Percentiles rank a stretch among this genome's conserved stretches.
Evolutionary conservation across 2,888 invertebrate species (phyloP).

Genomic region (Myopa tessellatipennis): DNA sequence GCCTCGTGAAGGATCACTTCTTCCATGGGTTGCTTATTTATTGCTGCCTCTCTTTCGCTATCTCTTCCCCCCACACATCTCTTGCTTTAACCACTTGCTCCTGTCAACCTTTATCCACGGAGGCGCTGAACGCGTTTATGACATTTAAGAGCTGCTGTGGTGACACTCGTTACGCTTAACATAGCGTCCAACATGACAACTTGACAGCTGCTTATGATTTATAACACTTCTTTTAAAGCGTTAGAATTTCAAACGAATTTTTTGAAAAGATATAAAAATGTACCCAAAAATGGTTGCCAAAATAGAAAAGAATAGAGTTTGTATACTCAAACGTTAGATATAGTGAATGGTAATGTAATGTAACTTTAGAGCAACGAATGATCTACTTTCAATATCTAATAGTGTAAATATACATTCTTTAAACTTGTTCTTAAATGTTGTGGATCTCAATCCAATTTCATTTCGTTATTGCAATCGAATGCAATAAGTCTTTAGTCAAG

Average conservation of each 20-base stretch:
- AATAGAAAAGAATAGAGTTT: no score
- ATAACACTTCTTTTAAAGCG: background rate
- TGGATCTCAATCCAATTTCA: no score
- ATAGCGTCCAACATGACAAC: conserved; percentile 36
- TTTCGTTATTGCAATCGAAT: no score
- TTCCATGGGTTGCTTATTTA: background rate
- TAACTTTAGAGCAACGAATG: no score
- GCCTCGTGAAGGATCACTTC: background rate
- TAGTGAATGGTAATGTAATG: no score
- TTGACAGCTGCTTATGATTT: conserved; percentile 32
- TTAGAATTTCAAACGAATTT: background rate
- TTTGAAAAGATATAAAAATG: background rate
- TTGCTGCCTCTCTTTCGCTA: background rate
- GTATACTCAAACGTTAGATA: no score
- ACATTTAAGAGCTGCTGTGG: background rate
- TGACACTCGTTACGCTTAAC: conserved; percentile 19
- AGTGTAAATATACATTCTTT: no score
- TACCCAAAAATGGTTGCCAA: background rate
- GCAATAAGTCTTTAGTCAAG: no score
- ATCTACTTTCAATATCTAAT: no score
- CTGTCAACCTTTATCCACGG: background rate
- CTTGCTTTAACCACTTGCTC: background rate
- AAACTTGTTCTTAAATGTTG: no score
- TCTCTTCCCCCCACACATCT: background rate
- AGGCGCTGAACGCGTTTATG: background rate